Evolutionary conservation across 1,140 invertebrate species (phyloP).

Genomic region (Drosophila pachea): DNA sequence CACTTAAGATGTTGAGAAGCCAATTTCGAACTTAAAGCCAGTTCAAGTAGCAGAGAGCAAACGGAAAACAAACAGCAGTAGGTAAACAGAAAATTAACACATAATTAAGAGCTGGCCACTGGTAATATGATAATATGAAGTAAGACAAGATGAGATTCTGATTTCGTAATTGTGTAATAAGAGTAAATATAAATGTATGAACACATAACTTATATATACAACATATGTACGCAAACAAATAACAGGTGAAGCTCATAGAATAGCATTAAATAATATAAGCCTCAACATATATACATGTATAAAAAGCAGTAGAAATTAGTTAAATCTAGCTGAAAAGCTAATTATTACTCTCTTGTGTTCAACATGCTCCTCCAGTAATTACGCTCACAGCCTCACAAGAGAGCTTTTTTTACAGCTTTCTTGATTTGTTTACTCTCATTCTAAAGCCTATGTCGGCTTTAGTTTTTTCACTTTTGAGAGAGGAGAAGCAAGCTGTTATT

Average conservation of each 20-base stretch:
- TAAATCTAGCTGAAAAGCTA: background rate
- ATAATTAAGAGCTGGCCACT: slow-evolving; percentile 2
- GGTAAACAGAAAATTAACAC: slow-evolving; percentile 3
- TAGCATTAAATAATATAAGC: slow-evolving; percentile 1
- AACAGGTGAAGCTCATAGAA: slow-evolving; percentile 41
- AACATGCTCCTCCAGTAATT: no score
- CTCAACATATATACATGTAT: slow-evolving; percentile 12
- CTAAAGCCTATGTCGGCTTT: no score
- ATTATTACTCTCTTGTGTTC: no score
- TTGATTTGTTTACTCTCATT: no score
- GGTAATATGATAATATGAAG: slow-evolving; percentile 11
- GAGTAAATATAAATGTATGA: background rate
- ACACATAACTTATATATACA: slow-evolving; percentile 2
- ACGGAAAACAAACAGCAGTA: background rate
- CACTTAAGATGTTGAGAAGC: background rate
- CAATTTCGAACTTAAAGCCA: slow-evolving; percentile 1
- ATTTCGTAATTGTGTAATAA: slow-evolving; percentile 12
- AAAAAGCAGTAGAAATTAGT: slow-evolving; percentile 26
- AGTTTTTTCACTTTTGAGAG: no score
- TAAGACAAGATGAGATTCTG: background rate
- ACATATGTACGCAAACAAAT: slow-evolving; percentile 24
- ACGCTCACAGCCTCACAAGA: no score
- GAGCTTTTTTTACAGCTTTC: no score
- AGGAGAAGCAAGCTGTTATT: no score
- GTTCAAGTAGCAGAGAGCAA: background rate